Evolutionary conservation across 1,140 invertebrate genomes (phyloP), one percentile per base, ranked within the genome.

Genomic region (Nymphalis io): DNA sequence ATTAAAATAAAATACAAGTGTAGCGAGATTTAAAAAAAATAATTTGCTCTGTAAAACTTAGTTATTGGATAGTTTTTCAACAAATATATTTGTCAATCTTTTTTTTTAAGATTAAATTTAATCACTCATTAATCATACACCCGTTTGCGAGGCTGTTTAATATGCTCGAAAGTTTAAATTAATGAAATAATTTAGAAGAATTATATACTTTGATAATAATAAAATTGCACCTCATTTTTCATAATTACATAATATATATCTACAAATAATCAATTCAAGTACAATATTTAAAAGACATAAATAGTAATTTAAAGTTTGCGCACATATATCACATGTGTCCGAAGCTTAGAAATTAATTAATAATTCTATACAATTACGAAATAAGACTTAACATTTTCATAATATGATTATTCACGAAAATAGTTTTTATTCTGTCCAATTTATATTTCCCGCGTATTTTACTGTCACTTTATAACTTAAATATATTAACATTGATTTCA

Each of bases 291-390:
- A 46, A 13, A n/a, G 23, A 27, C 23, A 27, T 27, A 27, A 27
- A 33, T 33, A 33, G 27, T 33, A 20, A 51, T 20, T 12, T 51
- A 51, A 18, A 51, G 20, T 55, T 55, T 55, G 51, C 51, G 51
- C 51, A 55, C 51, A 55, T 16, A 18, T 55, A 55, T 55, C 51
- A 55, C 21, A 21, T 55, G 51, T 55, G 51, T 55, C 21, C 48
- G 51, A 55, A 12, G 21, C 20, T 55, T 55, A 55, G 23, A 4
- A 27, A 21, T 55, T 12, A 27, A 27, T 11, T 23, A 27, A 21
- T 55, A 55, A 15, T 33, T 51, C 48, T 51, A 51, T 51, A 46
- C 42, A 51, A 51, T 51, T 51, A 46, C 16, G 6, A 33, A 46
- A 13, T 21, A 12, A 51, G 46, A 16, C 20, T 1, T 10, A 51